Conservation (phyloP, 2,888 invertebrate genomes). For the Dermolepida albohirtum region DNA sequence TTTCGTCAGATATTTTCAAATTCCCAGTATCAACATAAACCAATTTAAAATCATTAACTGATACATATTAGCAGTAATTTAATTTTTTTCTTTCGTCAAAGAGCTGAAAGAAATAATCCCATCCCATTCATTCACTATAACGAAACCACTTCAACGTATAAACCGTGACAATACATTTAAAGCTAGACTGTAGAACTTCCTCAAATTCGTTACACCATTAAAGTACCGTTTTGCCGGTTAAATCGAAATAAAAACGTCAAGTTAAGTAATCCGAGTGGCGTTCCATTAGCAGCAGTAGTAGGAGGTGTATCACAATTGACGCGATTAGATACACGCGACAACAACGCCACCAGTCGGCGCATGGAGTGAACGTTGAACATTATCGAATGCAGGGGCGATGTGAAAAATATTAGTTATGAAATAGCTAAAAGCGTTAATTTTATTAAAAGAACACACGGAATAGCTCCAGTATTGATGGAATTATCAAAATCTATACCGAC, state of each 20-base stretch:
- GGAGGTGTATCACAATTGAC: conserved; percentile 59
- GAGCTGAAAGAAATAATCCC: too few relatives aligned
- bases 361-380: conserved; percentile 22
- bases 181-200: not conserved
- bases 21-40: too few relatives aligned
- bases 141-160: too few relatives aligned
- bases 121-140: too few relatives aligned
- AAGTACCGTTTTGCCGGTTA: conserved; percentile 56
- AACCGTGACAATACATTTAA: too few relatives aligned
- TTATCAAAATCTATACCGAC: too few relatives aligned
- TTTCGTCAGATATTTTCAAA: too few relatives aligned
- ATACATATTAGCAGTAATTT: too few relatives aligned
- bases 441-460: too few relatives aligned
- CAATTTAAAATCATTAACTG: too few relatives aligned
- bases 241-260: conserved; percentile 62
- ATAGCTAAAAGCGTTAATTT: not conserved
- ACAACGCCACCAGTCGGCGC: conserved; percentile 22
- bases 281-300: conserved; percentile 58
- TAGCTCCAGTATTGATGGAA: too few relatives aligned
- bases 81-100: too few relatives aligned
- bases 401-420: conserved; percentile 2
- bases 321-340: conserved; percentile 60
- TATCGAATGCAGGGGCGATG: not conserved
- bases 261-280: conserved; percentile 63
- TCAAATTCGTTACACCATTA: not conserved